Conservation (phyloP, 1,140 invertebrate species). For the Drosophila tropicalis region DNA sequence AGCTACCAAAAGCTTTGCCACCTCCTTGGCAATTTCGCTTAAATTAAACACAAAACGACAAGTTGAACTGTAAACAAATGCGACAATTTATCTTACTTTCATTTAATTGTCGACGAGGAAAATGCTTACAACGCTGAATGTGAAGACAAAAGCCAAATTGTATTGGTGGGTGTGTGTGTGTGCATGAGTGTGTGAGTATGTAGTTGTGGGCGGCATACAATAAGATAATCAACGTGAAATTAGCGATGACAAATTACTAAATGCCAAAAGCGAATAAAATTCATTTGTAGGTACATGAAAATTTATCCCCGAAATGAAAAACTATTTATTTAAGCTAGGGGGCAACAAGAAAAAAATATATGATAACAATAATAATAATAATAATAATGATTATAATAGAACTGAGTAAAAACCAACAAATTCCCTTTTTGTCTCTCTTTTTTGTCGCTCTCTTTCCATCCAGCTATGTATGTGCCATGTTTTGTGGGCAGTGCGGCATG, state of each 20-base stretch:
- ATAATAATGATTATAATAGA: constrained; percentile 1
- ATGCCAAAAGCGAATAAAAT: constrained; percentile 32
- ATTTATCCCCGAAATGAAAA: constrained; percentile 19
- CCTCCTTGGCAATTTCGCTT: constrained; percentile 45
- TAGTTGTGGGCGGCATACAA: constrained; percentile 19
- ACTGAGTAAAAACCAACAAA: background rate
- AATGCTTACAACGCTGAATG: constrained; percentile 70
- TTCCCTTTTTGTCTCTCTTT: constrained; percentile 23
- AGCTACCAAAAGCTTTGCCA: background rate
- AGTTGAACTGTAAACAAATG: constrained; percentile 80
- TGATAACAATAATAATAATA: constrained; percentile 32
- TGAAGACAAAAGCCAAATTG: constrained; percentile 46
- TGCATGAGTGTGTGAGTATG: constrained; percentile 12
- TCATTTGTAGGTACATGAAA: background rate
- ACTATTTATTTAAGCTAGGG: constrained; percentile 51
- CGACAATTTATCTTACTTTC: constrained; percentile 81
- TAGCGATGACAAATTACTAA: constrained; percentile 73
- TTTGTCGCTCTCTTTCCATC: background rate
- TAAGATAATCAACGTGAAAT: constrained; percentile 73
- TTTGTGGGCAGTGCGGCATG: constrained; percentile 47
- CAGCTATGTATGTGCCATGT: constrained; percentile 48
- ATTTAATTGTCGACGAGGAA: constrained; percentile 75
- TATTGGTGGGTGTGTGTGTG: constrained; percentile 40
- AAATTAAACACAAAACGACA: constrained; percentile 68
- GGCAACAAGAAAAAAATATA: constrained; percentile 42